Percentiles rank a stretch among this genome's conserved stretches.
phyloP scores from a whole-genome alignment of 2,888 invertebrate species.

The Elmis aenea region DNA sequence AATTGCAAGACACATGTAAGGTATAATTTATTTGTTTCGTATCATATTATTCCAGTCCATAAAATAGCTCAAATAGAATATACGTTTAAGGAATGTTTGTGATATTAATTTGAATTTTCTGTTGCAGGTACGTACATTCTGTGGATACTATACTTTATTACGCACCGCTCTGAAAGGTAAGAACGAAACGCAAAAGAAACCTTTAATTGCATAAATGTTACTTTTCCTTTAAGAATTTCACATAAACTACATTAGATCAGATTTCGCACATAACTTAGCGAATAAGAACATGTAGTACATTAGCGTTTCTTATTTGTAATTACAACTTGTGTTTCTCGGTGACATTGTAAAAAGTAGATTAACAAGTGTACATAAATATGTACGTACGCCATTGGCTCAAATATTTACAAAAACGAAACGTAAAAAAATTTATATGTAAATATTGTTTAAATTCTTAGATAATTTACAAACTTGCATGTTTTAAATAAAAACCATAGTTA shows the following conservation, averaged over 20 bases:
- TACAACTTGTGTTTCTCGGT: conserved; percentile 9
- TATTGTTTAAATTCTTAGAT: too few species aligned
- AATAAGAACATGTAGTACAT: conserved; percentile 11
- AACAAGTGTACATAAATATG: conserved; percentile 8
- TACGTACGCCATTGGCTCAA: too few species aligned
- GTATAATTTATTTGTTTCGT: conserved; percentile 5
- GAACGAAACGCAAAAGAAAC: conserved; percentile 1
- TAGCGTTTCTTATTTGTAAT: conserved; percentile 9
- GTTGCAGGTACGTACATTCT: conserved; percentile 8
- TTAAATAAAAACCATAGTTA: too few species aligned
- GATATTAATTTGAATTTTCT: conserved; percentile 5
- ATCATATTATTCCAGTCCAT: conserved; percentile 3
- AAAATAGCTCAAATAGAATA: too few species aligned
- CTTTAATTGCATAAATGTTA: background rate
- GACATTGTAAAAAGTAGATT: conserved; percentile 10
- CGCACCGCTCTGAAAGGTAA: conserved; percentile 5
- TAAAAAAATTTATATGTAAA: too few species aligned
- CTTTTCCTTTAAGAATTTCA: conserved; percentile 9
- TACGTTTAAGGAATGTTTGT: background rate
- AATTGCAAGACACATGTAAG: too few species aligned
- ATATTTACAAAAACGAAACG: too few species aligned
- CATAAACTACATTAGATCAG: conserved; percentile 1
- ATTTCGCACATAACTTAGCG: conserved; percentile 9
- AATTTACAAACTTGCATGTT: too few species aligned
- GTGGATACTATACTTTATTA: background rate